Conservation (phyloP, 1,140 invertebrate species). For the Agrypnia vestita region DNA sequence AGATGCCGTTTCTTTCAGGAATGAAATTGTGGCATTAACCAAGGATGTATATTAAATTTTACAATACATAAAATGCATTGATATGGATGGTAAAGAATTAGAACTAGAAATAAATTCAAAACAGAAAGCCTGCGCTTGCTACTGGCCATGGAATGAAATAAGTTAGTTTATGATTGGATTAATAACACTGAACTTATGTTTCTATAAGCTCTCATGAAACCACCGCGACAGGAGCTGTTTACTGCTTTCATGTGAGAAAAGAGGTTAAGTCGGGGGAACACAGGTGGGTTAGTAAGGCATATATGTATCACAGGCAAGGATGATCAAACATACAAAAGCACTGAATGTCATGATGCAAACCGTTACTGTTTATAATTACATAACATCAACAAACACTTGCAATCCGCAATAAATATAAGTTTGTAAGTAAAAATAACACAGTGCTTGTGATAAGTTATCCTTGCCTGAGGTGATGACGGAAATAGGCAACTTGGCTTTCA, state of each 20-base stretch:
- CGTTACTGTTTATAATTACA: constrained; percentile 42
- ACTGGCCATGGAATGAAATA: not conserved
- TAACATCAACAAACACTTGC: constrained; percentile 50
- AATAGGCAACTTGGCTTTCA: constrained; percentile 86
- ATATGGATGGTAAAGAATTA: too few species aligned
- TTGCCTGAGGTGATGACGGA: constrained; percentile 78
- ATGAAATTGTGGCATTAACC: too few species aligned
- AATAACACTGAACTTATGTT: too few species aligned
- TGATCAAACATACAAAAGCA: constrained; percentile 72
- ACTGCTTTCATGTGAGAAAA: constrained; percentile 16
- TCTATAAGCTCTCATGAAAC: not conserved
- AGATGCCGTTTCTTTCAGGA: too few species aligned
- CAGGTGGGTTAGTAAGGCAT: constrained; percentile 69
- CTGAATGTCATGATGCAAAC: constrained; percentile 63
- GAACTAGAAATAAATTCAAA: not conserved
- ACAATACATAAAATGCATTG: too few species aligned
- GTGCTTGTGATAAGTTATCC: constrained; percentile 69
- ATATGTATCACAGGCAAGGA: constrained; percentile 72
- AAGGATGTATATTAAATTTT: too few species aligned
- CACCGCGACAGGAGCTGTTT: constrained; percentile 13
- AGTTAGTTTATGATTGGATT: constrained; percentile 1
- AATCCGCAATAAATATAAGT: constrained; percentile 37
- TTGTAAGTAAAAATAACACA: constrained; percentile 56
- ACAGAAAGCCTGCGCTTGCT: not conserved
- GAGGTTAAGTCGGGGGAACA: constrained; percentile 30